Evolutionary conservation across 2,888 invertebrate species (phyloP), one percentile per base, ranked within the genome.

Genomic region (Amphipyra tragopoginis): DNA sequence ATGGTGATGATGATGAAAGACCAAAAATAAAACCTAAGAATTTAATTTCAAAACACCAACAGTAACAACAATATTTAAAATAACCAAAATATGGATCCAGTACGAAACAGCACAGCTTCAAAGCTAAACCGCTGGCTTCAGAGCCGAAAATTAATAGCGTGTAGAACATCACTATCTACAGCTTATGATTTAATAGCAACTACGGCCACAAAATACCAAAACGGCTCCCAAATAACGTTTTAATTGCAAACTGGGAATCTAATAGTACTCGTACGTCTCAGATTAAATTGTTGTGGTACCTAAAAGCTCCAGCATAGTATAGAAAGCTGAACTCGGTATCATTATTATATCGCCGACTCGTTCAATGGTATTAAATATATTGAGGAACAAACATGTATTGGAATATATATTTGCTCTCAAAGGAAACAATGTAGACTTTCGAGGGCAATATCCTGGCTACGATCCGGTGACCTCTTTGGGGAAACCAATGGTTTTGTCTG

Each of bases 171-270:
- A 60, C 51, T 58, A 68, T 64, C 65, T 65, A 72, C 49, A 67
- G 65, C 61, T 68, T 72, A 72, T 72, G 65, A 76, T 79, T 69
- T 75, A 77, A 77, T 75, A 72, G 54, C 54, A 52, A 60, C 43
- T 50, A 56, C 55, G 56, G 33, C 72, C 72, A 42, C 74, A 76
- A 79, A 78, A 78, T 75, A 62, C 68, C 65, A 64, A 62, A 77
- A 67, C 60, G 65, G 65, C 75, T 65, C 14, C 36, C 44, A 54
- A 68, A 65, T 72, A 77, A 55, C 60, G 68, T 72, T 67, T 62
- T 77, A 79, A 82, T 79, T 79, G 68, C 78, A 67, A 72, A 73
- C 54, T 66, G 15, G 15, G 50, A 66, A 67, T 63, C 56, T 59
- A 61, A 60, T 68, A 63, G 55, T 47, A 65, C 33, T 68, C 61